A percentile compares a stretch with the other conserved stretches of the same genome.
Conservation (phyloP, 2,113 vertebrate species). For the Gymnorhina tibicen region DNA sequence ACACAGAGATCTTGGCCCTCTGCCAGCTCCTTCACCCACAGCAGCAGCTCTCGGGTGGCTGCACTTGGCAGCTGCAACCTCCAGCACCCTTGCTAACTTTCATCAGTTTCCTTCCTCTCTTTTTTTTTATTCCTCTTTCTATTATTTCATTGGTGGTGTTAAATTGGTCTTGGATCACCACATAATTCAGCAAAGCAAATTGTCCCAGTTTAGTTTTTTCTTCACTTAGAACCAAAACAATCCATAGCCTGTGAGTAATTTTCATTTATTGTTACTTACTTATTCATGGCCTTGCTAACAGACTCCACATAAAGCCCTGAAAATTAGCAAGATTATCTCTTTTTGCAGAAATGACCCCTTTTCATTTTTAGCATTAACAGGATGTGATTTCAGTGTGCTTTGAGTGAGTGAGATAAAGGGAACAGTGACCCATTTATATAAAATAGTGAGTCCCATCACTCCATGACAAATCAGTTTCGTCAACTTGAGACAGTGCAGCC, state of each 20-base stretch:
- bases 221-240: background rate
- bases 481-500: background rate
- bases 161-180: background rate
- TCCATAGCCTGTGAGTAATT: background rate
- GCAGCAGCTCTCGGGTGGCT: background rate
- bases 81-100: background rate
- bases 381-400: background rate
- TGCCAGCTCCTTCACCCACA: background rate
- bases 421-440: background rate
- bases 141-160: background rate
- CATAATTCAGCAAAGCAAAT: background rate
- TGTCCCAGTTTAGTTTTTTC: background rate
- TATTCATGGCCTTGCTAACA: background rate
- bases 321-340: background rate
- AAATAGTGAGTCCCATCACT: background rate
- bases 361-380: background rate
- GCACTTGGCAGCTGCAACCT: background rate
- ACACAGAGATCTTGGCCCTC: background rate
- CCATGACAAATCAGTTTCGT: background rate
- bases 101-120: background rate
- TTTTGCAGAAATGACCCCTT: background rate
- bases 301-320: background rate
- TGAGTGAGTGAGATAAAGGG: background rate
- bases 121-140: background rate
- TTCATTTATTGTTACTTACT: background rate